These are phyloP conservation scores for Ctenodactylus gundi DNA, from an alignment of 2,113 vertebrate genomes.

Conservation along the genomic window DNA sequence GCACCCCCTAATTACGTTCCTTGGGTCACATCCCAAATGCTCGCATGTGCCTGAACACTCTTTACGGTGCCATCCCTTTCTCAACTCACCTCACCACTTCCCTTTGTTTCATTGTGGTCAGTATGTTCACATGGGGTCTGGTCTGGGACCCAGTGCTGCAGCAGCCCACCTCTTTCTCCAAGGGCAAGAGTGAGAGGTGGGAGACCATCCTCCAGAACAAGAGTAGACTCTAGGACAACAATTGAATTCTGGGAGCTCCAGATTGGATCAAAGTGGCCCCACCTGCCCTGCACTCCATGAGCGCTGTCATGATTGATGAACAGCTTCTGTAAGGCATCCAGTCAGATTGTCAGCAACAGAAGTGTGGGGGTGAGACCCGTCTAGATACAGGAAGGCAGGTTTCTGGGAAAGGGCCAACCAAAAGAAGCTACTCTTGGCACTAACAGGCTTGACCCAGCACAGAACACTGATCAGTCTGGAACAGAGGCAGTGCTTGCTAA, in stretches of 20 bases:
- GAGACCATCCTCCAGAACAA: neutral
- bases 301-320: neutral
- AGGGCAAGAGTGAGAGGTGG: neutral
- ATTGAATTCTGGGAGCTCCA: neutral
- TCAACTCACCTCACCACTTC: neutral
- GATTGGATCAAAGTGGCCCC: neutral
- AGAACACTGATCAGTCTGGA: neutral
- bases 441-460: constrained; percentile 28
- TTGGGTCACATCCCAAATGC: neutral
- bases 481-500: neutral
- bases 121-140: neutral
- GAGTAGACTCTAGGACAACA: neutral
- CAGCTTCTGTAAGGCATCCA: neutral
- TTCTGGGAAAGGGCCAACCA: neutral
- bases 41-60: neutral
- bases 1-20: neutral
- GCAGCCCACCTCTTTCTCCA: neutral
- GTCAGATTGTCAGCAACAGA: neutral
- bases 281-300: rapidly evolving
- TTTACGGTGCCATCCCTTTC: neutral
- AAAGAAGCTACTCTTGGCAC: neutral
- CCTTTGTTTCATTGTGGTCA: neutral
- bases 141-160: neutral
- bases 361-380: neutral
- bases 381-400: neutral